Conservation (phyloP, 2,113 vertebrate species). For the Coreoperca whiteheadi region DNA sequence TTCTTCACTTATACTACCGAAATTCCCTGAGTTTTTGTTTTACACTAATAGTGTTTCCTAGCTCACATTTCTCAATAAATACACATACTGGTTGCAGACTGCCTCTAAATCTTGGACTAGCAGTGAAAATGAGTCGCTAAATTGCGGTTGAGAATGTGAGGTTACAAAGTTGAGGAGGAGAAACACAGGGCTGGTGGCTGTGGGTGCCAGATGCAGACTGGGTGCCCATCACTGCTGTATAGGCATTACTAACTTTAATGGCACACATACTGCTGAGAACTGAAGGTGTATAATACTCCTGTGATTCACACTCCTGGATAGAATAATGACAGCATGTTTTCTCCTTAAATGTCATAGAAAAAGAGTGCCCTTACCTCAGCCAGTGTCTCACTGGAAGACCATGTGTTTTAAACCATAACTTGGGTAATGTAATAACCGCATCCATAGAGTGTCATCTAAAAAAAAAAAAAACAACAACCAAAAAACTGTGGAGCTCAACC, state of each 20-base stretch:
- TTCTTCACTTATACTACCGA: slow-evolving; percentile 12
- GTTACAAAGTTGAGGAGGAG: slow-evolving; percentile 64
- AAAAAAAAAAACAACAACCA: too few relatives aligned
- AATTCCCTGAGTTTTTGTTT: background rate
- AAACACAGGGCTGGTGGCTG: slow-evolving; percentile 63
- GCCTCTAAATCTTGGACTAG: slow-evolving; percentile 19
- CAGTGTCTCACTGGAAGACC: slow-evolving; percentile 44
- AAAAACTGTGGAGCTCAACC: slow-evolving; percentile 58
- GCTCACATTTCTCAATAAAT: slow-evolving; percentile 18
- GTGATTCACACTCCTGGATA: slow-evolving; percentile 50
- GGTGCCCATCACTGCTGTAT: slow-evolving; percentile 43
- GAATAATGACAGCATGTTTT: slow-evolving; percentile 37
- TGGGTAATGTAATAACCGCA: slow-evolving; percentile 66
- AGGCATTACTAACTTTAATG: slow-evolving; percentile 44
- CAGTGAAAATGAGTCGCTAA: slow-evolving; percentile 18
- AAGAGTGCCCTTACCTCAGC: slow-evolving; percentile 41
- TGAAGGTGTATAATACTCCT: slow-evolving; percentile 32
- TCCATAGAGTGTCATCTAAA: slow-evolving; percentile 61
- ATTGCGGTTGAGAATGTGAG: slow-evolving; percentile 44
- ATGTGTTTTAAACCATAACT: slow-evolving; percentile 68
- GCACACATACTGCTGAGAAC: slow-evolving; percentile 34
- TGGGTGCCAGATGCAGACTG: slow-evolving; percentile 20
- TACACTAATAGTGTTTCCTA: background rate
- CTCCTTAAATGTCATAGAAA: slow-evolving; percentile 42
- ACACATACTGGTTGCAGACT: slow-evolving; percentile 7